These are phyloP conservation scores for Willisornis vidua DNA, from an alignment of 2,113 vertebrate species.

Conservation along the genomic window DNA sequence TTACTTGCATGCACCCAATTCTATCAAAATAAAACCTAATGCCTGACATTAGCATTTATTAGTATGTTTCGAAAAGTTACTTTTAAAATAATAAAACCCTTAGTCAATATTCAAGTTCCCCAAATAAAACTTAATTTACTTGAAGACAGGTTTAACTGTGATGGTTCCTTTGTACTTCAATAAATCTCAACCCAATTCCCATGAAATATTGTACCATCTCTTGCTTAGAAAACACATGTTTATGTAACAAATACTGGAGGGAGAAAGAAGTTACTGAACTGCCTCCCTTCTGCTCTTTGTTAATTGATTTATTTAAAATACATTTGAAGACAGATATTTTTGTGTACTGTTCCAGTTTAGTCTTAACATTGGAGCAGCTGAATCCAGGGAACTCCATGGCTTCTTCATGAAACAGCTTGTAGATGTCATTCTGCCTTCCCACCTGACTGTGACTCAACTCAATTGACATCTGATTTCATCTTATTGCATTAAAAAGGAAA, in stretches of 20 bases:
- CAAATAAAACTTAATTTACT: background rate
- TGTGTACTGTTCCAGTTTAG: background rate
- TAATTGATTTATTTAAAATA: background rate
- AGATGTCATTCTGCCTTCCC: background rate
- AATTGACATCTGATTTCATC: background rate
- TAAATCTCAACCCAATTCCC: background rate
- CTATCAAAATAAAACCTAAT: background rate
- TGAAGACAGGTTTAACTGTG: background rate
- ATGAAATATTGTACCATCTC: background rate
- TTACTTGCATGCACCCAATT: background rate
- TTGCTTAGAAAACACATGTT: background rate
- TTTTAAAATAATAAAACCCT: background rate
- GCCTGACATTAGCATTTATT: background rate
- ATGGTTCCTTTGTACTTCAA: background rate
- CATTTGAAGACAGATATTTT: background rate
- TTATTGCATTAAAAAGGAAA: background rate
- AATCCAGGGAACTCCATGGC: background rate
- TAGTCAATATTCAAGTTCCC: background rate
- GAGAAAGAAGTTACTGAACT: background rate
- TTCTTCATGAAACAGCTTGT: background rate
- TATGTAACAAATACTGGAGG: rapidly evolving
- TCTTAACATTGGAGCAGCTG: background rate
- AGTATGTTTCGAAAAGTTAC: background rate
- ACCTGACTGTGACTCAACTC: background rate
- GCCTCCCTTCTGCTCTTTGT: background rate